phyloP scores from a whole-genome alignment of 2,888 invertebrate species.

The Conistra vaccinii region DNA sequence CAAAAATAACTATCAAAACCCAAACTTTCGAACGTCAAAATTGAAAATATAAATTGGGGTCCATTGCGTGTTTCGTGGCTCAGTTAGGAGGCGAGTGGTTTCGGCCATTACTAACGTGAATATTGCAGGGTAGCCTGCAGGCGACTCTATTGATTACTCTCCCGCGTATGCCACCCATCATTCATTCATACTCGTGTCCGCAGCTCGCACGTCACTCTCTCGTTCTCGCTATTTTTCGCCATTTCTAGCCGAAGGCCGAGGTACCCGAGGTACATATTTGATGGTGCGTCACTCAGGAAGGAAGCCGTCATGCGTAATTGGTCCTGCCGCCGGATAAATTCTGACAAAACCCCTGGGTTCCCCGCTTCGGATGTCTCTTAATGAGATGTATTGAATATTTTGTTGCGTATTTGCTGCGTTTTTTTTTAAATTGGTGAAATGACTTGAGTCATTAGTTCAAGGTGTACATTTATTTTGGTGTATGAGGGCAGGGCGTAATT shows the following conservation, averaged over 20 bases:
- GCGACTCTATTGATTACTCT: conserved; percentile 78
- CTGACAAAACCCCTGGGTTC: conserved; percentile 72
- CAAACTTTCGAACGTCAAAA: conserved; percentile 23
- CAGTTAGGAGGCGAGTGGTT: conserved; percentile 69
- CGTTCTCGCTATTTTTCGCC: conserved; percentile 70
- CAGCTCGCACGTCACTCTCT: conserved; percentile 75
- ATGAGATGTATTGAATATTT: conserved; percentile 72
- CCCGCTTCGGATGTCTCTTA: conserved; percentile 69
- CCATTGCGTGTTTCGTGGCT: conserved; percentile 41
- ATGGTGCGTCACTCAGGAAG: conserved; percentile 83
- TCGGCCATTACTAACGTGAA: conserved; percentile 78
- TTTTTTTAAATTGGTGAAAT: conserved; percentile 15
- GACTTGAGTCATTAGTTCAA: conserved; percentile 26
- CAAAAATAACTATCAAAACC: neutral
- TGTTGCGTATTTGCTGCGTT: neutral
- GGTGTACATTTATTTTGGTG: neutral
- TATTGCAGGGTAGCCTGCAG: conserved; percentile 75
- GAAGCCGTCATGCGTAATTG: conserved; percentile 83
- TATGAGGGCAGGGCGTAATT: neutral
- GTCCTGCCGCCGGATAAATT: conserved; percentile 77
- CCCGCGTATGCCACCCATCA: conserved; percentile 77
- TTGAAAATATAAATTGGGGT: conserved; percentile 42
- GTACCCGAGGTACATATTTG: conserved; percentile 83
- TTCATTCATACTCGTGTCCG: conserved; percentile 83
- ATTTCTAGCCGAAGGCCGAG: conserved; percentile 77